Evolutionary conservation across 2,113 vertebrate species (phyloP), one percentile per base, ranked within the genome.

Genomic region (Prunella fulvescens): DNA sequence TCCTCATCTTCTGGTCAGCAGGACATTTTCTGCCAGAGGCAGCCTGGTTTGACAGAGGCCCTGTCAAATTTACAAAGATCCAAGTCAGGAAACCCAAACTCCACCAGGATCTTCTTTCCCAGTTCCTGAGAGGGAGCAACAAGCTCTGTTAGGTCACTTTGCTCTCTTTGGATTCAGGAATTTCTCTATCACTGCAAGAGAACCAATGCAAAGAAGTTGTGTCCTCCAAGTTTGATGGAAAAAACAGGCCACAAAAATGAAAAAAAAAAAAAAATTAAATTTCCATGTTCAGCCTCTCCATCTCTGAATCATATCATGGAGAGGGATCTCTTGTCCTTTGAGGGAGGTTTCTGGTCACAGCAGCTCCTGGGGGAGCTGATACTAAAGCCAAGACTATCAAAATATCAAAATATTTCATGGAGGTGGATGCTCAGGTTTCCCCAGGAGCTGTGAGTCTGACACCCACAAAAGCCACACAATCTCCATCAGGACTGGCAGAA

Each of bases 231-330:
- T 26, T 16, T 51, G 19, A 42, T 2, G 25, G 28, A 12, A 79
- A 81, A 45, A 11, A 2, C 11, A 64, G 20, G 5, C 1, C 6
- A 23, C 1, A 1, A 9, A 61, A 58, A 57, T 37, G 1, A 1
- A 28, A 54, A 54, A 44, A 44, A 44, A 19, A 40, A 60, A 50
- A 64, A 24, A 31, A 7, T 0, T 4, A 19, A n/a, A 16, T 12
- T 1, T 23, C 16, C 64, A n/a, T 3, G 5, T 33, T 81, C 22
- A 45, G 18, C 26, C 10, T 81, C 16, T 56, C 20, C 4, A 3
- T 24, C 28, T 73, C 51, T 19, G 13, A 70, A 28, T 35, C 4
- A 1, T 7, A 4, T 15, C 11, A 37, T 8, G 23, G 47, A 89
- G 28, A 37, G 10, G 4, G 9, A 23, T 24, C 15, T 53, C 56